phyloP scores from a whole-genome alignment of 2,797 vertebrate species.

The Sarcophilus harrisii region DNA sequence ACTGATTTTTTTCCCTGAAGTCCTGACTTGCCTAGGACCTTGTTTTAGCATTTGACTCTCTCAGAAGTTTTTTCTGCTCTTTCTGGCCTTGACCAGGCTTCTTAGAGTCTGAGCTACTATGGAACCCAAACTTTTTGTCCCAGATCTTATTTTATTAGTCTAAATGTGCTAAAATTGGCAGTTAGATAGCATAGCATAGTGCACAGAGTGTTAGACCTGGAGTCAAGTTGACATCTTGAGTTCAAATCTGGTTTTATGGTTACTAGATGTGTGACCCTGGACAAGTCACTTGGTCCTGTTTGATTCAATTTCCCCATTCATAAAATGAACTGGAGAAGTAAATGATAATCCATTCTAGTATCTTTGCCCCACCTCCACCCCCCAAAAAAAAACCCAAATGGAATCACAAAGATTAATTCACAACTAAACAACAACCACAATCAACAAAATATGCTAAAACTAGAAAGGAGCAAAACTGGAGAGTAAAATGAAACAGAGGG shows the following conservation, averaged over 20 bases:
- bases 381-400: not conserved
- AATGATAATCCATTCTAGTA: not conserved
- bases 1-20: not conserved
- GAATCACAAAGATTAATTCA: not conserved
- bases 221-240: not conserved
- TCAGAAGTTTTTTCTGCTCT: not conserved
- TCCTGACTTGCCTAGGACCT: not conserved
- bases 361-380: not conserved
- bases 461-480: not conserved
- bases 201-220: not conserved
- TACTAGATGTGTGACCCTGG: too few relatives aligned
- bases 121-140: not conserved
- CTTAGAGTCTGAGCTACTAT: not conserved
- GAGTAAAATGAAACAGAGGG: not conserved
- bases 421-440: not conserved
- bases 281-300: not conserved
- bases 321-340: not conserved
- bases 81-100: not conserved
- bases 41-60: not conserved
- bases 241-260: too few relatives aligned
- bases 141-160: not conserved
- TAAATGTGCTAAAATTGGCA: not conserved
- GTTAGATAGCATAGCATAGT: not conserved
- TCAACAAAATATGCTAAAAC: not conserved
- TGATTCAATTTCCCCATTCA: not conserved